Percentiles rank a stretch among this genome's conserved stretches.
phyloP scores from a whole-genome alignment of 2,888 invertebrate genomes.

The Drosophila ezoana region DNA sequence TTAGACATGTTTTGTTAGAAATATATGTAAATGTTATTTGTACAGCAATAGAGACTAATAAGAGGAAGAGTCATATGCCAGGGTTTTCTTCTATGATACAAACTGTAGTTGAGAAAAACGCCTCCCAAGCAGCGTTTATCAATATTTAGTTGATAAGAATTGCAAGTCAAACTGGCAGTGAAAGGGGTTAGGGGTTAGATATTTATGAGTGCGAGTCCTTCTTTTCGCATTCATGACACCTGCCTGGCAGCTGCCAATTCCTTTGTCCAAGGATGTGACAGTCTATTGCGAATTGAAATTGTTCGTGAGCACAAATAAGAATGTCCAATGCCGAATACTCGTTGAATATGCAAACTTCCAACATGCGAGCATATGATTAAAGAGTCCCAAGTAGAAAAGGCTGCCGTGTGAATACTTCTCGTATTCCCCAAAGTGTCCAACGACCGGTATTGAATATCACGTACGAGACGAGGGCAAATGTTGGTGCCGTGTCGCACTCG shows the following conservation, averaged over 20 bases:
- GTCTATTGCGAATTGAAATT: constrained; percentile 24
- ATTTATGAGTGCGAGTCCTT: constrained; percentile 10
- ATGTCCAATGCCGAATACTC: constrained; percentile 26
- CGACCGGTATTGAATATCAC: constrained; percentile 68
- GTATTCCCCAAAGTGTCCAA: constrained; percentile 73
- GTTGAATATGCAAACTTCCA: constrained; percentile 55
- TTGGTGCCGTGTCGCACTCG: constrained; percentile 46
- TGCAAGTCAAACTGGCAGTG: constrained; percentile 29
- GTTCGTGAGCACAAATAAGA: constrained; percentile 33
- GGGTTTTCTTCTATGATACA: neutral
- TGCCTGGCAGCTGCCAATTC: constrained; percentile 22
- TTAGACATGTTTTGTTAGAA: too few relatives aligned
- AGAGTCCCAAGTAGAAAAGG: constrained; percentile 40
- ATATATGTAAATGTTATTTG: too few relatives aligned
- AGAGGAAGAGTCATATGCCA: too few relatives aligned
- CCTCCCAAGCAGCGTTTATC: neutral
- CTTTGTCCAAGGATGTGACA: constrained; percentile 32
- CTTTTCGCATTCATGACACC: constrained; percentile 25
- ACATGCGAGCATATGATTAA: constrained; percentile 55
- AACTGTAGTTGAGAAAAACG: neutral
- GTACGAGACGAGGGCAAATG: constrained; percentile 76
- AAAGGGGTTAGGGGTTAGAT: constrained; percentile 20
- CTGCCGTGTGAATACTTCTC: constrained; percentile 9
- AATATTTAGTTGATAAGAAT: neutral
- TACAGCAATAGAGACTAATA: too few relatives aligned